Conservation (phyloP, 2,113 vertebrate species). For the Capricornis sumatraensis region DNA sequence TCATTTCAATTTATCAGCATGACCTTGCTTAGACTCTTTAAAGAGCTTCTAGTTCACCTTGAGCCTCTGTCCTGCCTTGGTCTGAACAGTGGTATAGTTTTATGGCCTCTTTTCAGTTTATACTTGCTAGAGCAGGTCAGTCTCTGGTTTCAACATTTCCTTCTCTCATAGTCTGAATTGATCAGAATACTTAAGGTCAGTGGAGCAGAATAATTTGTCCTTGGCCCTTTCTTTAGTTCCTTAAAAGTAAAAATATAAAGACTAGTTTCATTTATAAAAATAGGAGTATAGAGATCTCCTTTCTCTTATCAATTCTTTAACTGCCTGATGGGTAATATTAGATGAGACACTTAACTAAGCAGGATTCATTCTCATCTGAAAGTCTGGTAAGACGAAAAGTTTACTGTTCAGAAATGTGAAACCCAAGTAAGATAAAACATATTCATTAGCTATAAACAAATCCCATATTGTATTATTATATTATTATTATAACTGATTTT, state of each 20-base stretch:
- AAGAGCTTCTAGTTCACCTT: constrained; percentile 60
- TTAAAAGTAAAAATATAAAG: background rate
- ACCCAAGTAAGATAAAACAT: background rate
- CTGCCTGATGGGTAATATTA: background rate
- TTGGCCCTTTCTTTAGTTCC: background rate
- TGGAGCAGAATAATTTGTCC: constrained; percentile 40
- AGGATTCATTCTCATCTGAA: background rate
- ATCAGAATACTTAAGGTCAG: background rate
- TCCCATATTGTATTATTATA: background rate
- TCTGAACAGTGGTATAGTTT: constrained; percentile 6
- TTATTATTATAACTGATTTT: background rate
- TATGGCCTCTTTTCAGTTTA: background rate
- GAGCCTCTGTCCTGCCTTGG: background rate
- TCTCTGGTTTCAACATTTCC: constrained; percentile 30
- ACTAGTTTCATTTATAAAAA: background rate
- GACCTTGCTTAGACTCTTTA: constrained; percentile 61
- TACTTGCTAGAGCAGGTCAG: background rate
- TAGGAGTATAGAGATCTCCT: background rate
- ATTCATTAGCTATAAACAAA: background rate
- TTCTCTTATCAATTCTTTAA: background rate
- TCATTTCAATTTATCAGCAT: constrained; percentile 67
- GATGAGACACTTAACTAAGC: background rate
- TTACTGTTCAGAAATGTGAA: background rate
- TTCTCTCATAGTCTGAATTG: background rate
- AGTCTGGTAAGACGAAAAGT: background rate